These are phyloP conservation scores for Seira ritae DNA, from an alignment of 2,888 invertebrate species.

Conservation along the genomic window DNA sequence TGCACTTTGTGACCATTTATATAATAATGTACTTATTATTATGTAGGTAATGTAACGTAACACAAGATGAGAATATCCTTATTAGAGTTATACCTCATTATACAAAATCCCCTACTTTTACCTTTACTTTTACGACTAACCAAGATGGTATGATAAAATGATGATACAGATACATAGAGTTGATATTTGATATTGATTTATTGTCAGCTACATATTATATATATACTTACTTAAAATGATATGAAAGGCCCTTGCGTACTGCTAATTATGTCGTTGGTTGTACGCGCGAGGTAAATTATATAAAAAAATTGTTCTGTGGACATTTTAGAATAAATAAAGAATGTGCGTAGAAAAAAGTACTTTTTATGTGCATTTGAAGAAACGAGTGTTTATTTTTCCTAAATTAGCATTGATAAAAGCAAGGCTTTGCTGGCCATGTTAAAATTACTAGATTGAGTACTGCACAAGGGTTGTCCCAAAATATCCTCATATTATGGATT, in stretches of 20 bases:
- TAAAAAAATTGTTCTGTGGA: conserved; percentile 48
- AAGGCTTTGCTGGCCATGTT: too few relatives aligned
- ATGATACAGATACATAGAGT: conserved; percentile 22
- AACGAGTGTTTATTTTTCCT: too few relatives aligned
- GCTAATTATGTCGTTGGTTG: background rate
- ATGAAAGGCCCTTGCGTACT: conserved; percentile 28
- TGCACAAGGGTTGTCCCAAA: too few relatives aligned
- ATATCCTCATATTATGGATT: too few relatives aligned
- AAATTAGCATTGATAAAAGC: too few relatives aligned
- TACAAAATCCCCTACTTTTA: too few relatives aligned
- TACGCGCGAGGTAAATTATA: too few relatives aligned
- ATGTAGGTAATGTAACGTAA: too few relatives aligned
- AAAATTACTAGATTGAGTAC: too few relatives aligned
- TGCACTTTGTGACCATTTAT: background rate
- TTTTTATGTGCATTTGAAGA: too few relatives aligned
- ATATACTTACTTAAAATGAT: conserved; percentile 24
- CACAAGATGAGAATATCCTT: background rate
- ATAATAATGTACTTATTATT: too few relatives aligned
- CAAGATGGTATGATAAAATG: conserved; percentile 23
- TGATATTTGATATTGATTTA: conserved; percentile 60
- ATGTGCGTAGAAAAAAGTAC: conserved; percentile 55
- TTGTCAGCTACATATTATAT: conserved; percentile 30
- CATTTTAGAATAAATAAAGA: conserved; percentile 51
- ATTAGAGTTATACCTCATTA: background rate
- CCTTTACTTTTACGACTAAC: conserved; percentile 28